These are phyloP conservation scores for Pseudomyrmex flavicornis DNA, from an alignment of 1,140 invertebrate species.

Conservation along the genomic window DNA sequence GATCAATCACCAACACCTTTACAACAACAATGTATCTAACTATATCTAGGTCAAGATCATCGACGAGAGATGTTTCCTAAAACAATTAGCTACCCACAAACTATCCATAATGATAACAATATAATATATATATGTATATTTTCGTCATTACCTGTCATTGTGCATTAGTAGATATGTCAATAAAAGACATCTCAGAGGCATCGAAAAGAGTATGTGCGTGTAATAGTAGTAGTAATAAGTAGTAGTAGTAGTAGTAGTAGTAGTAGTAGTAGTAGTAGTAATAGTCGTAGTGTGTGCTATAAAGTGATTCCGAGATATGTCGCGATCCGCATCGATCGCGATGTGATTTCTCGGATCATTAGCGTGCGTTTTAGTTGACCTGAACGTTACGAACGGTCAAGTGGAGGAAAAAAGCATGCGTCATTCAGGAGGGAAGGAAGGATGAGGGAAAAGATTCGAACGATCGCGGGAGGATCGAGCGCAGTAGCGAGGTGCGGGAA, in stretches of 20 bases:
- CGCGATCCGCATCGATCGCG: slow-evolving; percentile 8
- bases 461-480: slow-evolving; percentile 2
- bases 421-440: not conserved
- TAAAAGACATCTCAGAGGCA: slow-evolving; percentile 32
- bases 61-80: no score
- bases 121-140: not conserved
- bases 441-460: not conserved
- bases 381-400: slow-evolving; percentile 17
- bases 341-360: slow-evolving; percentile 11
- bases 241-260: not conserved
- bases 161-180: slow-evolving; percentile 40
- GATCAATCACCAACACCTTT: no score
- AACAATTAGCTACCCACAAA: no score
- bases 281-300: slow-evolving; percentile 12
- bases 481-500: not conserved
- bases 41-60: no score
- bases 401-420: slow-evolving; percentile 22
- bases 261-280: no score
- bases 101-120: slow-evolving; percentile 4
- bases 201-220: slow-evolving; percentile 46
- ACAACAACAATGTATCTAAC: no score
- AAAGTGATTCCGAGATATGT: not conserved
- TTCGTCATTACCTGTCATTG: slow-evolving; percentile 28
- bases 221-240: slow-evolving; percentile 12
- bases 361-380: not conserved